Evolutionary conservation across 2,888 invertebrate genomes (phyloP).

Genomic region (Petrophora chlorosata): DNA sequence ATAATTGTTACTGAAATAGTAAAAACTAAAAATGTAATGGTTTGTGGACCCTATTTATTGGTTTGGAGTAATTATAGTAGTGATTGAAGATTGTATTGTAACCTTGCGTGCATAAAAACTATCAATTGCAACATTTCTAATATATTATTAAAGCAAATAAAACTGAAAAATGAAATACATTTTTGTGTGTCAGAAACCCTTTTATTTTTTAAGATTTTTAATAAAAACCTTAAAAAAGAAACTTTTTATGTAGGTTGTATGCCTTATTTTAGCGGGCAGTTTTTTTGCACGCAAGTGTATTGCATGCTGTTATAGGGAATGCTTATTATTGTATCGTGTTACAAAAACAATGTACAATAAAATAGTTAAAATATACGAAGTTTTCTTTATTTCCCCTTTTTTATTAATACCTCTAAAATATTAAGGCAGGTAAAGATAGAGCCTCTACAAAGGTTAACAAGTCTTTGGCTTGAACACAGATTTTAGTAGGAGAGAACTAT

Average conservation of each 20-base stretch:
- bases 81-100: constrained; percentile 34
- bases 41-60: constrained; percentile 12
- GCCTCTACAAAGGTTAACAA: too few relatives aligned
- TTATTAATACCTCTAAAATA: too few relatives aligned
- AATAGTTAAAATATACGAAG: constrained; percentile 52
- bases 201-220: too few relatives aligned
- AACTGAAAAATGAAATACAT: too few relatives aligned
- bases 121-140: background rate
- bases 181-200: too few relatives aligned
- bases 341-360: constrained; percentile 77
- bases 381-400: constrained; percentile 24
- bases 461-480: too few relatives aligned
- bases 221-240: too few relatives aligned
- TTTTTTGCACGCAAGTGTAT: constrained; percentile 43
- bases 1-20: background rate
- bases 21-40: background rate
- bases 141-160: background rate
- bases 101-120: constrained; percentile 39
- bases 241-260: background rate
- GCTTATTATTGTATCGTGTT: constrained; percentile 75
- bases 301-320: constrained; percentile 66
- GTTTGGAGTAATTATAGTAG: constrained; percentile 34
- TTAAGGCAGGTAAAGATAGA: too few relatives aligned
- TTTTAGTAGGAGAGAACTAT: too few relatives aligned
- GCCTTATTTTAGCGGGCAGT: constrained; percentile 19